Base-by-base conservation (phyloP, 2,888 invertebrate genomes). In the Odontothrips loti region DNA sequence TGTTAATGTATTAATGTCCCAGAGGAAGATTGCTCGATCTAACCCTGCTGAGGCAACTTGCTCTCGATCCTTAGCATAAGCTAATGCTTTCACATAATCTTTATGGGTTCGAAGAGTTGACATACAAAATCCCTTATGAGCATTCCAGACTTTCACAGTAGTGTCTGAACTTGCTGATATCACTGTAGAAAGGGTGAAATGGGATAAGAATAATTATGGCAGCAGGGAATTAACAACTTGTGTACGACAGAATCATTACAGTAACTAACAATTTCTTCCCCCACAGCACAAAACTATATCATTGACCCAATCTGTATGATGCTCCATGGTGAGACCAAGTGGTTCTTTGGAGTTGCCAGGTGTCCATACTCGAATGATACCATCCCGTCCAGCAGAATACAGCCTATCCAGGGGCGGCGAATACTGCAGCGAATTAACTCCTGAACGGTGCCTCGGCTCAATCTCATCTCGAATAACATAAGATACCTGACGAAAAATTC, bases 231-330 rank as follows among this genome's bases (percentile, higher is more conserved):
- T 20, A 80, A 34, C n/a, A 80, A 63, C 63, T 75, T 11, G 80
- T 47, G 10, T 51, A 43, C 80, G 29, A 47, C 27, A 75, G n/a
- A 23, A 63, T 12, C 23, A 81, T 63, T 43, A 48, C 23, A 27
- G 20, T 51, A 79, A 80, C 91, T 89, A 89, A 96, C 96, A 91
- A 88, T 98, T 97, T 87, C 96, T 94, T 63, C 99, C 99, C 84
- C 95, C 95, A 88, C 98, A 98, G 87, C 99, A 99, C 47, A 99
- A 90, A 68, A 99, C 95, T 86, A 99, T 97, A 88, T 99, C 99
- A 88, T 99, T 99, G 80, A 99, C 98, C 99, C 99, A 99, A 88
- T 99, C 99, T 3, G 98, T 99, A 87, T 99, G 99, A 88, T 99
- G 99, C 87, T 99, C 99, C 97, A 99, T 97, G 48, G 98, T 97